Conservation (phyloP, 2,797 vertebrate genomes). For the Tiaroga cobitis region DNA sequence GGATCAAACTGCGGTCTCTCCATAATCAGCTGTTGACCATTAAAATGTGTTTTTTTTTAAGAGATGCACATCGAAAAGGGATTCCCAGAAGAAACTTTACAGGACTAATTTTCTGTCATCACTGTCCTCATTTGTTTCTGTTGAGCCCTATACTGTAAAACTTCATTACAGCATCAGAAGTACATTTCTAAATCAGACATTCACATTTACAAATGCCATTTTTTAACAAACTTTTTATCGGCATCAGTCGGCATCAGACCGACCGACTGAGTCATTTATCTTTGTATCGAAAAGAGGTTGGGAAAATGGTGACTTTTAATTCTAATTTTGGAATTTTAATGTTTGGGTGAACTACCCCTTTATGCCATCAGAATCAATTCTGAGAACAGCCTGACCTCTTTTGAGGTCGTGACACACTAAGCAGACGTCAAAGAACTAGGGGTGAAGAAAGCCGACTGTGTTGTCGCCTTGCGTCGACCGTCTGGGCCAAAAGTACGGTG, state of each 20-base stretch:
- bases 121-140: background rate
- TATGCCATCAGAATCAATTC: background rate
- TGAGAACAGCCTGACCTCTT: background rate
- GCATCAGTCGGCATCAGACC: background rate
- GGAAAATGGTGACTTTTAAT: background rate
- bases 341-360: background rate
- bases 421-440: background rate
- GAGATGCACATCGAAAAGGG: background rate
- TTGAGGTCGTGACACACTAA: background rate
- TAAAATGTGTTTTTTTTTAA: conserved; percentile 52
- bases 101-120: background rate
- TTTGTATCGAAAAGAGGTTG: background rate
- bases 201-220: background rate
- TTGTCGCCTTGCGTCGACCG: background rate
- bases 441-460: background rate
- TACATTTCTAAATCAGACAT: background rate
- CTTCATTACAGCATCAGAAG: background rate
- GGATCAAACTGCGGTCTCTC: conserved; percentile 77
- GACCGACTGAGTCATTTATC: background rate
- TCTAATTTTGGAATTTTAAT: background rate
- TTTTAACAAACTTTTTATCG: background rate
- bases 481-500: background rate
- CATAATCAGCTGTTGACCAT: conserved; percentile 77
- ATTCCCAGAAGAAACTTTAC: background rate
- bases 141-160: background rate